These are phyloP conservation scores for Cremastobaeus sp. DNA, from an alignment of 2,888 invertebrate genomes.

Conservation along the genomic window DNA sequence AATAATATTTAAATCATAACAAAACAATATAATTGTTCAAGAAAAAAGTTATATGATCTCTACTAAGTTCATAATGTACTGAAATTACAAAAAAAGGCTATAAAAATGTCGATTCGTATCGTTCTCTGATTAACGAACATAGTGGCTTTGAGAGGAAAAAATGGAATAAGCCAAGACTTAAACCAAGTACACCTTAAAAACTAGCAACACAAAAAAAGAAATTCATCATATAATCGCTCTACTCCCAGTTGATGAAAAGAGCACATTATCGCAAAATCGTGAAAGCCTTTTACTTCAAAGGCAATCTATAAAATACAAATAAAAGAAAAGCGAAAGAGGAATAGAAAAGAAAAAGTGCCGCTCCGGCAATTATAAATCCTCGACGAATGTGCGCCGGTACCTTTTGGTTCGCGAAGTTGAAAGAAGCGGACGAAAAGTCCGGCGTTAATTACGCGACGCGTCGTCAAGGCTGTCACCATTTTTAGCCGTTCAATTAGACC, in stretches of 20 bases:
- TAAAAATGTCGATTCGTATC: slow-evolving; percentile 29
- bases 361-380: slow-evolving; percentile 5
- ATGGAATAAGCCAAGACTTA: too few relatives aligned
- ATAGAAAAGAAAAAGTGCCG: background rate
- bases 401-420: background rate
- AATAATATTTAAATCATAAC: too few relatives aligned
- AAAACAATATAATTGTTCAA: too few relatives aligned
- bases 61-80: too few relatives aligned
- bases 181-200: too few relatives aligned
- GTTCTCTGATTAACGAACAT: slow-evolving; percentile 28
- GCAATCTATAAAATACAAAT: slow-evolving; percentile 19
- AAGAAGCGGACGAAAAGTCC: background rate
- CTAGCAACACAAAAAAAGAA: slow-evolving; percentile 29
- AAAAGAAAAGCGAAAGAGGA: slow-evolving; percentile 1
- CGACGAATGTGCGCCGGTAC: background rate
- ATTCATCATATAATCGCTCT: slow-evolving; percentile 33
- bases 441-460: slow-evolving; percentile 8
- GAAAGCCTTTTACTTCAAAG: slow-evolving; percentile 28
- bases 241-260: slow-evolving; percentile 20
- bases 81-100: too few relatives aligned
- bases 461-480: slow-evolving; percentile 1
- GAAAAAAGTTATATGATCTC: too few relatives aligned
- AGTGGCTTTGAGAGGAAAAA: slow-evolving; percentile 33
- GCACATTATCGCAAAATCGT: slow-evolving; percentile 30
- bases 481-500: slow-evolving; percentile 4